Evolutionary conservation across 2,113 vertebrate species (phyloP), one percentile per base, ranked within the genome.

Genomic region (Cynoglossus semilaevis): DNA sequence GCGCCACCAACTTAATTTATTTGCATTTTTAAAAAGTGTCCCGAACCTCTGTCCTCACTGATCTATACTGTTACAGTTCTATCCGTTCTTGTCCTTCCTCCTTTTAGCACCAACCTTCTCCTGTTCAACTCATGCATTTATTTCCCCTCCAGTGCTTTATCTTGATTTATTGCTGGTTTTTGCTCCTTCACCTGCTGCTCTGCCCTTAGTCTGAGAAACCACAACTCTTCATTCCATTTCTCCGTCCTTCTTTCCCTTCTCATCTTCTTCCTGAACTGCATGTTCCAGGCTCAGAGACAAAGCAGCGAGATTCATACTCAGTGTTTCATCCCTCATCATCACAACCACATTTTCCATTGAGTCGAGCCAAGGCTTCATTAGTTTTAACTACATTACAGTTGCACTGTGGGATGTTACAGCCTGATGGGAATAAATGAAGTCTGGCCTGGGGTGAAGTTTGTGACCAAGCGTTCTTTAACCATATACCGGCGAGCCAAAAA

Each of bases 281-380:
- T 76, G 67, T 81, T 82, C 79, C 66, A 48, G 48, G 15, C 43
- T 77, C 17, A 58, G 59, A 70, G 41, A 78, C 53, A 71, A 56
- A 34, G 42, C 69, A 72, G 82, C 11, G 12, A 53, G 46, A 71
- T 63, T 61, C 17, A 15, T 70, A 79, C 47, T 51, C 45, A 56
- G 49, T 60, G 66, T 54, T 72, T 52, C 63, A 81, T 79, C 79
- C 41, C 41, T 6, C 14, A n/a, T 76, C 62, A 81, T 82, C 74
- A 83, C 84, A 83, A 77, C 66, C 67, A 70, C 67, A 84, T 84
- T 89, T 87, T 85, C 82, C 82, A 85, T 52, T 80, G 70, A 45
- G 14, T 53, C 34, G 62, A 72, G 82, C 81, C 81, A 85, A 84
- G 71, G 36, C 68, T 63, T 52, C 57, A 53, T 76, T 63, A 76